Conservation (phyloP, 2,113 vertebrate genomes). For the Polypterus senegalus region DNA sequence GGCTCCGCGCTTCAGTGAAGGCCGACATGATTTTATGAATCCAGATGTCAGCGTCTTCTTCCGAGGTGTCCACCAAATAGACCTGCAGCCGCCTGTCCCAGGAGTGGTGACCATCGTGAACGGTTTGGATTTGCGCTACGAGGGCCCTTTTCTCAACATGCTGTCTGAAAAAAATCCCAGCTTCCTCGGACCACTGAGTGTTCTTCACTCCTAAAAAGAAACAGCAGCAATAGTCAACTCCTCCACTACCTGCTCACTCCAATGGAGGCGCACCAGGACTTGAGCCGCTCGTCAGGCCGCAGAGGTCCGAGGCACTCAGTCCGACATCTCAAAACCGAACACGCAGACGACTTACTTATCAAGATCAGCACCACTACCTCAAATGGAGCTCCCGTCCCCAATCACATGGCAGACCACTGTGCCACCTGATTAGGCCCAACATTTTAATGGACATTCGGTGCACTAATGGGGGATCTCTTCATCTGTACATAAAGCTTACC, state of each 20-base stretch:
- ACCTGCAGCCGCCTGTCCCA: constrained; percentile 63
- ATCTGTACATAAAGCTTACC: too few species aligned
- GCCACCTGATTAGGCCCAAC: too few species aligned
- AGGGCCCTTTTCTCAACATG: constrained; percentile 79
- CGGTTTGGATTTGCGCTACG: constrained; percentile 68
- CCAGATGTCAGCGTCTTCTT: constrained; percentile 70
- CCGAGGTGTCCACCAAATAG: constrained; percentile 75
- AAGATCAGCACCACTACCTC: too few species aligned
- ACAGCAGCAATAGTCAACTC: constrained; percentile 49
- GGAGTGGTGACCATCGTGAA: constrained; percentile 48
- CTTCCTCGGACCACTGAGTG: constrained; percentile 75
- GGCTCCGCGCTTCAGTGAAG: constrained; percentile 36
- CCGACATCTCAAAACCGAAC: too few species aligned
- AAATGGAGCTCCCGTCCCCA: too few species aligned
- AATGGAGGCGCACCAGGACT: too few species aligned
- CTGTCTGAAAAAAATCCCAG: constrained; percentile 80
- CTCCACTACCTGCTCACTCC: constrained; percentile 33
- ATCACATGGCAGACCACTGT: too few species aligned
- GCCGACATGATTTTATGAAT: constrained; percentile 77
- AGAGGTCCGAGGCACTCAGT: too few species aligned
- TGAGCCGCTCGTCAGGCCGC: too few species aligned
- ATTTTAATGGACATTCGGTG: too few species aligned
- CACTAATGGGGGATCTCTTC: too few species aligned
- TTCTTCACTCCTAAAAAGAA: constrained; percentile 57
- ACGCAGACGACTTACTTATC: too few species aligned